These are phyloP conservation scores for Brenthis daphne DNA, from an alignment of 2,888 invertebrate genomes.

Conservation along the genomic window DNA sequence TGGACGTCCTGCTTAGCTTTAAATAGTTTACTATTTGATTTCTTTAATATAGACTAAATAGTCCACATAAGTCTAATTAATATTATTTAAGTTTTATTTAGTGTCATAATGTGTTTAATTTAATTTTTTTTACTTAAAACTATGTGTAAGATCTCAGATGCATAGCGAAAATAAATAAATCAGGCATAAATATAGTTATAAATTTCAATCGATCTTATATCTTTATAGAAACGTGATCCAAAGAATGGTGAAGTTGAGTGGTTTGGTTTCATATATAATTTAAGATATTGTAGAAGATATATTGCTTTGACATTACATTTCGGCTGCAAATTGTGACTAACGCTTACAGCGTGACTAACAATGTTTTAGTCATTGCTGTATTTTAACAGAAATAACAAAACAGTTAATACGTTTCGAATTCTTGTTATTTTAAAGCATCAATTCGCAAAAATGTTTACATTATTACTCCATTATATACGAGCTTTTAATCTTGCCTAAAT, in stretches of 20 bases:
- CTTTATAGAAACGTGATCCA: conserved; percentile 31
- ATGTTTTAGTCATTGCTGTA: no score
- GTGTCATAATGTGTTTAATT: conserved; percentile 37
- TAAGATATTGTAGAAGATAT: conserved; percentile 18
- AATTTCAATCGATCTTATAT: conserved; percentile 27
- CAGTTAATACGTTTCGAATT: no score
- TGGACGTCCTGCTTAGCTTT: conserved; percentile 78
- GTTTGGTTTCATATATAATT: conserved; percentile 24
- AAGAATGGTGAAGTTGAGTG: conserved; percentile 24
- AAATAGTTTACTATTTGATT: conserved; percentile 64
- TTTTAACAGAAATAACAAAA: no score
- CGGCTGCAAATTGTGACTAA: conserved; percentile 16
- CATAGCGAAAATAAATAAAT: conserved; percentile 32
- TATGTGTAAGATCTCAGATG: conserved; percentile 37
- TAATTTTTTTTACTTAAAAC: conserved; percentile 30
- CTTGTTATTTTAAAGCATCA: no score
- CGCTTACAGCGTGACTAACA: no score
- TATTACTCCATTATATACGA: no score
- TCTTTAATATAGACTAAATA: conserved; percentile 43
- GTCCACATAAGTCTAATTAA: conserved; percentile 45
- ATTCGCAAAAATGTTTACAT: no score
- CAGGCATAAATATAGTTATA: conserved; percentile 27
- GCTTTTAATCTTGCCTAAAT: no score
- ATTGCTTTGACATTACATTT: conserved; percentile 17
- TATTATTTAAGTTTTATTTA: conserved; percentile 41